Evolutionary conservation across 2,797 vertebrate genomes (phyloP), one percentile per base, ranked within the genome.

Genomic region (Vespertilio murinus): DNA sequence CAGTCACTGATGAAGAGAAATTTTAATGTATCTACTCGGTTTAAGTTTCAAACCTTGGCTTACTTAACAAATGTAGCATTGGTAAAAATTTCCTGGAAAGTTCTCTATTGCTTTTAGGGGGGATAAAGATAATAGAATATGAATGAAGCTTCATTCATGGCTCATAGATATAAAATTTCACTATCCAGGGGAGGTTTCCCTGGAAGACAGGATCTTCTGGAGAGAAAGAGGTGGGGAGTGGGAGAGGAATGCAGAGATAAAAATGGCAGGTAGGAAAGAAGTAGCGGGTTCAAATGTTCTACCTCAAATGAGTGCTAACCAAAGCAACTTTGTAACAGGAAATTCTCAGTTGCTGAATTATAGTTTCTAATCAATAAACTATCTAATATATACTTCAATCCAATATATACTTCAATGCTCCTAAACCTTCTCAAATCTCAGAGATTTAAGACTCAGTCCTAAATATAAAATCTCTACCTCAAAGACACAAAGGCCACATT

Each of bases 261-360:
- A 67, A 83, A 79, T 12, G 52, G 25, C 12, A 82, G 5, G 11
- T 6, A 79, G 49, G 18, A 92, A 79, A 92, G 83, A 61, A 54
- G 17, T 1, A 64, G 28, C 25, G 77, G 56, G 38, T 84, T 91
- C 79, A 85, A 52, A 88, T 28, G 22, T 25, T 82, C 23, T 84
- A 42, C 38, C 45, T 42, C 52, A 78, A 65, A n/a, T 35, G 23
- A 65, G 59, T 25, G 90, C 35, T 78, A 74, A 89, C 64, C 74
- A 59, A 93, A 61, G 49, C 45, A 92, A 93, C 69, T 91, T 8
- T 42, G 7, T 73, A 79, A 73, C 20, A 94, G 69, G 88, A 93
- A 96, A 95, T 61, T 65, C 81, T 81, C 38, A 91, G 78, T 61
- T 87, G 54, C 40, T 93, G 75, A 88, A 89, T 1, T 17, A 91